Base-by-base conservation (phyloP, 1,140 invertebrate genomes). In the Sarcophaga bullata region DNA sequence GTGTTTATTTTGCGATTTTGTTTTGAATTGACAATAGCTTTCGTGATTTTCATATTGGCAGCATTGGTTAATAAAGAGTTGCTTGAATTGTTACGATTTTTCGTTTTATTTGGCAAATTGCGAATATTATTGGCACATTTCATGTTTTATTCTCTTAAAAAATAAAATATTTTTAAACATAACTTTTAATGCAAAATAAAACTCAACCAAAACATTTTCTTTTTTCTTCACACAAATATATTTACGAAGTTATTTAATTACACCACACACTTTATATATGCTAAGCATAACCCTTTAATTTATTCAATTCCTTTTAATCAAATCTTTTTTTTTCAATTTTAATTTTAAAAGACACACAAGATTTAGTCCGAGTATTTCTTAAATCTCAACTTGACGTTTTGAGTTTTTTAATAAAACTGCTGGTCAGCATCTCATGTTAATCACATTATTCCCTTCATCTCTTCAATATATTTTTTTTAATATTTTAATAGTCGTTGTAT, bases 21-120 rank as follows among this genome's bases (percentile, higher is more conserved):
- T 49, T 88, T 89, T 46, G 86, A 81, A 85, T 87, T 87, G 46
- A 84, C 84, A 81, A 84, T 82, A 13, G 88, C 85, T 83, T 85
- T 89, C 49, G 83, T 84, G 54, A 88, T 89, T 84, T 88, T 88
- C 85, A 86, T 87, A 82, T 89, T 87, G 62, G 85, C 88, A 47
- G 87, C 88, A 83, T 85, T 89, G 10, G 84, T 78, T 9, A 89
- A 81, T 75, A 89, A 50, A 10, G 75, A 84, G 62, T 85, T 75
- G 50, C 68, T 83, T 6, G n/a, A 11, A 78, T 78, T 78, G 15
- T 47, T 8, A 52, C 75, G 75, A 19, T 19, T 78, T 78, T 78
- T 78, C 6, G 49, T 15, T 50, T 78, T 78, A 1, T 8, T 13
- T 0, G 47, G 48, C 9, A 52, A 19, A 78, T 50, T 78, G 13